A percentile compares a stretch with the other conserved stretches of the same genome.
Conservation (phyloP, 2,888 invertebrate species). For the Drosophila koepferae region DNA sequence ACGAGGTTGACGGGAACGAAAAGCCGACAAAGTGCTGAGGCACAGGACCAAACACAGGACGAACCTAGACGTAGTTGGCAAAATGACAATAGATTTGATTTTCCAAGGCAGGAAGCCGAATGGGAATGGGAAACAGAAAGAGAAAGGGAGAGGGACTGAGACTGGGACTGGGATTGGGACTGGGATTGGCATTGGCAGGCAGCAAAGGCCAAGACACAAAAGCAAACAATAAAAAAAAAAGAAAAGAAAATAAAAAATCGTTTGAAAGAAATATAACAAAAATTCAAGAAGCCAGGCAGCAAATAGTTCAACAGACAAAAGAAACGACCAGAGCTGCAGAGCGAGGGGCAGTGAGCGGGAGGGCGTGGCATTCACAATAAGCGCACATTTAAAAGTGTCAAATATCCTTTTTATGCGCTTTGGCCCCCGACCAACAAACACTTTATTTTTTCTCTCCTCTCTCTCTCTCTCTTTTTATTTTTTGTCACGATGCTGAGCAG, state of each 20-base stretch:
- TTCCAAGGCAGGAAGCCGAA: conserved; percentile 59
- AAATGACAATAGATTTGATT: conserved; percentile 80
- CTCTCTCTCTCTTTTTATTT: conserved; percentile 26
- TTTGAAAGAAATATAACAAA: conserved; percentile 63
- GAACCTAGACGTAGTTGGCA: conserved; percentile 69
- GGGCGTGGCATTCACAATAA: conserved; percentile 67
- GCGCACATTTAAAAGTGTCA: conserved; percentile 82
- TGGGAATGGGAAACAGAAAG: conserved; percentile 38
- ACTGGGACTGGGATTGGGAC: conserved; percentile 15
- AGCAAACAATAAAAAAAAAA: conserved; percentile 72
- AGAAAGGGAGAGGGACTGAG: conserved; percentile 23
- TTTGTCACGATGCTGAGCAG: conserved; percentile 73
- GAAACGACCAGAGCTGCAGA: conserved; percentile 35
- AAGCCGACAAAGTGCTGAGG: conserved; percentile 59
- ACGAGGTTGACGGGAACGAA: conserved; percentile 51
- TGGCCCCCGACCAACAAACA: conserved; percentile 71
- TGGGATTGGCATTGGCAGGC: conserved; percentile 43
- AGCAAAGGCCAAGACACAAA: conserved; percentile 75
- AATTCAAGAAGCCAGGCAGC: conserved; percentile 72
- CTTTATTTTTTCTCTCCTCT: conserved; percentile 49
- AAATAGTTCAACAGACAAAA: conserved; percentile 76
- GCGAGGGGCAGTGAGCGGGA: neutral
- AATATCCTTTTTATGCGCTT: conserved; percentile 80
- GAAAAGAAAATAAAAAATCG: conserved; percentile 22
- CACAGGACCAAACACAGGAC: conserved; percentile 26